Base-by-base conservation (phyloP, 2,888 invertebrate genomes). In the Drosophila dives region DNA sequence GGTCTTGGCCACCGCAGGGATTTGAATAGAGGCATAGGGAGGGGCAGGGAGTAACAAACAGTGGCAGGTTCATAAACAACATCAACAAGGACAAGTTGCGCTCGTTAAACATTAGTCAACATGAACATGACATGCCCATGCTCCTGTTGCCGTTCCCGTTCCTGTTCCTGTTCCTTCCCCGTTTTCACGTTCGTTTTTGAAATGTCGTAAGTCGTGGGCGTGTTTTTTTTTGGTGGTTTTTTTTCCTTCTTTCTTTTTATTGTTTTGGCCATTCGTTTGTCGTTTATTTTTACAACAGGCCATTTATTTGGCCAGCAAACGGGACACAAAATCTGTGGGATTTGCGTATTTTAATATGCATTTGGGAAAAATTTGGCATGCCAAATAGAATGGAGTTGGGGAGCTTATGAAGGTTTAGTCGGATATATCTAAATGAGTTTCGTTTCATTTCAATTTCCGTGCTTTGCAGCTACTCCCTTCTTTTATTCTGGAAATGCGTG, bases 341-440 rank as follows among this genome's bases (percentile, higher is more conserved):
- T 55, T 61, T 71, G 65, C 62, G 77, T 78, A 82, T 91, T 91
- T 91, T 91, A 90, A 91, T 90, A 91, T 90, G 85, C 91, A 90
- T 90, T 90, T 90, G 91, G 91, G 91, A 88, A 82, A 89, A 76
- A 88, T 90, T 87, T 74, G 72, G 51, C 67, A 26, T 29, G 15
- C 8, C 23, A 45, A 45, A 15, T 45, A 29, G 17, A 11, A 50
- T 80, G 70, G 58, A 49, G 72, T 48, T 50, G 48, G 26, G 36
- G 3, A 23, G 20, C 12, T 36, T 26, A 20, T 15, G 40, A 17
- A 26, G n/a, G 20, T 32, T 4, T 12, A 48, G 56, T 15, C 29
- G 54, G 40, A 55, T 38, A 58, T 73, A 68, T 66, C 69, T 66
- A 83, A 88, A 89, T 86, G 85, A 76, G 89, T 58, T 86, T 80